Conservation (phyloP, 2,888 invertebrate species). For the Meteorus colon region DNA sequence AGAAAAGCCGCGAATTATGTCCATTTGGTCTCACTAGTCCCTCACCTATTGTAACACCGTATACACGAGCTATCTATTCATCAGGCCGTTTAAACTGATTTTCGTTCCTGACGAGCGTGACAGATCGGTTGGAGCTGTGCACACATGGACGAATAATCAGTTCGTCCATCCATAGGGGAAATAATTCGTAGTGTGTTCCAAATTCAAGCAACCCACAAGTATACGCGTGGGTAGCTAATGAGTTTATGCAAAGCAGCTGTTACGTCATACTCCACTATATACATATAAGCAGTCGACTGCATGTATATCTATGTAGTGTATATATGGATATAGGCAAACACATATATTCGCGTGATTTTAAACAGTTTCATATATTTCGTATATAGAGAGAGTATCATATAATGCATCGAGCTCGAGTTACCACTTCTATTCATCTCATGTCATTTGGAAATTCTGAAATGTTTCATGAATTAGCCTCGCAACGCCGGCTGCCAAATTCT, state of each 20-base stretch:
- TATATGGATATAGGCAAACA: not conserved
- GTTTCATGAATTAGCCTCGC: not conserved
- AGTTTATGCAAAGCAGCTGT: conserved; percentile 65
- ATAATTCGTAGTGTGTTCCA: conserved; percentile 42
- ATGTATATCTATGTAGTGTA: not conserved
- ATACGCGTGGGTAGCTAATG: conserved; percentile 56
- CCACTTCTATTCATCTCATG: not conserved
- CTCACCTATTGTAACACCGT: not conserved
- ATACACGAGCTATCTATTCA: not conserved
- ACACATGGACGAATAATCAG: conserved; percentile 25
- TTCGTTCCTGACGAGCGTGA: not conserved
- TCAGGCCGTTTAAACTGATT: not conserved
- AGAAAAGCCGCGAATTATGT: too few species aligned
- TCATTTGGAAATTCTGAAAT: conserved; percentile 11
- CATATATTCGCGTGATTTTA: not conserved
- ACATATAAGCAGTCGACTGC: not conserved
- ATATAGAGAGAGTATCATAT: not conserved
- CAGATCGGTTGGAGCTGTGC: not conserved
- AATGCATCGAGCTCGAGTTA: not conserved
- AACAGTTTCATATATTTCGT: conserved; percentile 3
- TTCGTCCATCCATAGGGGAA: conserved; percentile 16
- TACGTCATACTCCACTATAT: conserved; percentile 45
- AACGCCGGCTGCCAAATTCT: conserved; percentile 13
- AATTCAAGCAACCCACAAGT: conserved; percentile 45
- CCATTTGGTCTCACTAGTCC: not conserved